phyloP scores from a whole-genome alignment of 1,140 invertebrate species.

The Mercenaria mercenaria region DNA sequence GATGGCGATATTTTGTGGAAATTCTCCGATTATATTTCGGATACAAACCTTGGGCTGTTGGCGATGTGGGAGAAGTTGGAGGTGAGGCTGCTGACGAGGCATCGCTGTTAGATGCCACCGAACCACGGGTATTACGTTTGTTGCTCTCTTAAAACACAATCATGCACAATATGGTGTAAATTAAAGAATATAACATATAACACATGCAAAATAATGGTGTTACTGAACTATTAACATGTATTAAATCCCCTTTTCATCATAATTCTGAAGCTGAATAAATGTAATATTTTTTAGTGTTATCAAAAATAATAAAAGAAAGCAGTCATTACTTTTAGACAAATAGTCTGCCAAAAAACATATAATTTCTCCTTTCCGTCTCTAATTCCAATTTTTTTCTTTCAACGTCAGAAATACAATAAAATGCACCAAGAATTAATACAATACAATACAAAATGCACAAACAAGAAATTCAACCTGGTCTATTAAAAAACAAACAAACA shows the following conservation, averaged over 20 bases:
- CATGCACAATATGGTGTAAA: constrained; percentile 24
- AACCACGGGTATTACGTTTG: not conserved
- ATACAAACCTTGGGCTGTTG: constrained; percentile 44
- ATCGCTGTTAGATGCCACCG: constrained; percentile 42
- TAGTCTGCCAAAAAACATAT: too few relatives aligned
- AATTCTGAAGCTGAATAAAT: too few relatives aligned
- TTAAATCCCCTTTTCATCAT: not conserved
- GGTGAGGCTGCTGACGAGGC: constrained; percentile 44
- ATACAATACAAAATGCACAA: not conserved
- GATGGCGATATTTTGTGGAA: not conserved
- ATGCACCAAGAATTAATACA: not conserved
- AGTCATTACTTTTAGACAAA: too few relatives aligned
- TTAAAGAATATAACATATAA: not conserved
- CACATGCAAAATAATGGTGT: not conserved
- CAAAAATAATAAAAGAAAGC: too few relatives aligned
- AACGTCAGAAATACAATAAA: not conserved
- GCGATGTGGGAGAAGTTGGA: constrained; percentile 28
- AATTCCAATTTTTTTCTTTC: not conserved
- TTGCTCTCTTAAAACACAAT: constrained; percentile 28
- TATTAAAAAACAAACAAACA: too few relatives aligned
- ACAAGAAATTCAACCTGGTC: too few relatives aligned
- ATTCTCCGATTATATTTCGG: not conserved
- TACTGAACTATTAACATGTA: not conserved
- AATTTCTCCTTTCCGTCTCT: too few relatives aligned
- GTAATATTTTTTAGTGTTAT: too few relatives aligned